Evolutionary conservation across 2,113 vertebrate genomes (phyloP).

Genomic region (Pseudopodoces humilis): DNA sequence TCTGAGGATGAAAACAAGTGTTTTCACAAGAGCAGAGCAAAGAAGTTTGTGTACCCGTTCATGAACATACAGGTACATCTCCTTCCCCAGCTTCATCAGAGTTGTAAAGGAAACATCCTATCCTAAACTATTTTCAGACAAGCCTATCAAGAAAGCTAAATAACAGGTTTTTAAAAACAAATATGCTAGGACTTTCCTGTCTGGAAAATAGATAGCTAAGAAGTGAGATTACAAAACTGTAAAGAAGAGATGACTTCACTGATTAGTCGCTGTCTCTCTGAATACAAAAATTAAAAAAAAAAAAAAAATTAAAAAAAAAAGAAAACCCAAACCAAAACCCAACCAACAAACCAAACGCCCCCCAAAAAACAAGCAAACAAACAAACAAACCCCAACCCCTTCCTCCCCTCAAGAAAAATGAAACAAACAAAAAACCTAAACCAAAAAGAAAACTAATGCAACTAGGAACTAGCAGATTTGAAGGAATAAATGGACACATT

Average conservation of each 20-base stretch:
- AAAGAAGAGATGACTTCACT: not conserved
- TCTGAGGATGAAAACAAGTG: not conserved
- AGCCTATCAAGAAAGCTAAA: not conserved
- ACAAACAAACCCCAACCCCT: not conserved
- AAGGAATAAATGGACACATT: not conserved
- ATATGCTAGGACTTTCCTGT: not conserved
- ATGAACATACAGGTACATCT: not conserved
- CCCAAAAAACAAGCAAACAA: not conserved
- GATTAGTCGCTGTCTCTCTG: not conserved
- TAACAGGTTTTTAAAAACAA: not conserved
- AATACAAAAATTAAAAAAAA: not conserved
- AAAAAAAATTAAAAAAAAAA: not conserved
- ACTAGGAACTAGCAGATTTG: not conserved
- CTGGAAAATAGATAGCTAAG: not conserved
- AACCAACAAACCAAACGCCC: not conserved
- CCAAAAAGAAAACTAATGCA: not conserved
- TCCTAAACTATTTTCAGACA: not conserved
- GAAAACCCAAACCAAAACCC: not conserved
- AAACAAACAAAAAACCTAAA: not conserved
- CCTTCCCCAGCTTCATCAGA: fast-evolving
- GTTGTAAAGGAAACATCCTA: not conserved
- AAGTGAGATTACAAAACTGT: not conserved
- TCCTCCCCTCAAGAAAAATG: not conserved
- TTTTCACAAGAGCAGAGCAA: fast-evolving
- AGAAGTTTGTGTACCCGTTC: fast-evolving